Evolutionary conservation across 53 echinoderm and acorn worm genomes (phyloP).

Genomic region (Glandiceps talaboti): DNA sequence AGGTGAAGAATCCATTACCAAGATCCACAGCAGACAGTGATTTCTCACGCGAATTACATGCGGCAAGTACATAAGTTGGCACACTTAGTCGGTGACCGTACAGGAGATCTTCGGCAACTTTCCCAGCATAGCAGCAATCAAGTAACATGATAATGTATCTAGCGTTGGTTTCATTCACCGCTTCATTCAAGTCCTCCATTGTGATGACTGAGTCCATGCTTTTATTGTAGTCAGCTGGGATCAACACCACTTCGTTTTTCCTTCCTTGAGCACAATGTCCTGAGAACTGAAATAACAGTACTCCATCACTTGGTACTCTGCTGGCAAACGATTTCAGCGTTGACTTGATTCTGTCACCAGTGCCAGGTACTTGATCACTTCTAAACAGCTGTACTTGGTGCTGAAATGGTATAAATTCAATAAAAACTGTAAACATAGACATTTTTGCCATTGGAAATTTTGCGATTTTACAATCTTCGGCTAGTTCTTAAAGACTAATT

Average conservation of each 20-base stretch:
- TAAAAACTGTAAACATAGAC: neutral
- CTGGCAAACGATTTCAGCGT: neutral
- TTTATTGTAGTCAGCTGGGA: neutral
- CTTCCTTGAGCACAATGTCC: neutral
- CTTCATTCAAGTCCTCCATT: neutral
- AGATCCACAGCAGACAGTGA: neutral
- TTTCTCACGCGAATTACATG: neutral
- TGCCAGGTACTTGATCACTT: neutral
- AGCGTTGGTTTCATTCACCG: neutral
- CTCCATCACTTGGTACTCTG: neutral
- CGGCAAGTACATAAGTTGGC: neutral
- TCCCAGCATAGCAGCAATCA: neutral
- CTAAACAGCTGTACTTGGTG: neutral
- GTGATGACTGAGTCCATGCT: neutral
- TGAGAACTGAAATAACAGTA: neutral
- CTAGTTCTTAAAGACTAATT: no score
- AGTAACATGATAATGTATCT: neutral
- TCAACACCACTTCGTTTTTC: neutral
- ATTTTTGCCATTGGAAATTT: no score
- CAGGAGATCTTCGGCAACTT: neutral
- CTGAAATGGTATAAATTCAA: neutral
- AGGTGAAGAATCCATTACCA: neutral
- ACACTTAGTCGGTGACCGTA: neutral
- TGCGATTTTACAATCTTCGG: no score
- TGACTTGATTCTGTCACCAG: neutral